A percentile compares a stretch with the other conserved stretches of the same genome.
These are phyloP conservation scores for Campoletis sonorensis DNA, from an alignment of 1,140 invertebrate species.

Conservation along the genomic window DNA sequence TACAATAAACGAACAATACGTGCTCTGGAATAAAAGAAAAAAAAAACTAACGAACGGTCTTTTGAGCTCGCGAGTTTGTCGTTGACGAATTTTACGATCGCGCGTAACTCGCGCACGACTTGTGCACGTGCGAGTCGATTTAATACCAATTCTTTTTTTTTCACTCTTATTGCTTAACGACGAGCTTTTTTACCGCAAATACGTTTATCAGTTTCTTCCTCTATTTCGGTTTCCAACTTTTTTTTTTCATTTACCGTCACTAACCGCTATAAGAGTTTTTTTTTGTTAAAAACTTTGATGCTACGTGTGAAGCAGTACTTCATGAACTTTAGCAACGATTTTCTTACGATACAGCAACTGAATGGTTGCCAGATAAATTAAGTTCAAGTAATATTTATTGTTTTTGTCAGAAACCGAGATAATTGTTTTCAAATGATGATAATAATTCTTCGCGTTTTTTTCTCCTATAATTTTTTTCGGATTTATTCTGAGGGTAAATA, in stretches of 20 bases:
- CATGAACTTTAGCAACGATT: too few relatives aligned
- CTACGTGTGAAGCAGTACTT: too few relatives aligned
- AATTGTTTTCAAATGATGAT: too few relatives aligned
- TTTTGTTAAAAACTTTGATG: too few relatives aligned
- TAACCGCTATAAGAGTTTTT: too few relatives aligned
- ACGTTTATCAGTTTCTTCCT: neutral
- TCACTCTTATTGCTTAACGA: neutral
- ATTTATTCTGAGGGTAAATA: too few relatives aligned
- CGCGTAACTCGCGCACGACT: conserved; percentile 31
- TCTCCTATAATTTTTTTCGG: too few relatives aligned
- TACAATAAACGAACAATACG: conserved; percentile 3
- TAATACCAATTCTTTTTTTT: neutral
- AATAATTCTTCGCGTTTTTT: too few relatives aligned
- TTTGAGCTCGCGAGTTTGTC: conserved; percentile 25
- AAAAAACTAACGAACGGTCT: conserved; percentile 23
- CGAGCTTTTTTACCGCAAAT: conserved; percentile 7
- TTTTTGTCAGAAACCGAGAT: too few relatives aligned
- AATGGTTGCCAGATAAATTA: too few relatives aligned
- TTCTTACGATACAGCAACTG: too few relatives aligned
- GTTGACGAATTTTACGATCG: conserved; percentile 40
- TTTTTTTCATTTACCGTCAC: neutral
- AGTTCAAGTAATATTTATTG: too few relatives aligned
- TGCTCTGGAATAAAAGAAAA: neutral
- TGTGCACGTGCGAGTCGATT: conserved; percentile 26
- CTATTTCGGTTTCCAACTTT: neutral